These are phyloP conservation scores for Leptogaster cylindrica DNA, from an alignment of 2,888 invertebrate genomes.

Conservation along the genomic window DNA sequence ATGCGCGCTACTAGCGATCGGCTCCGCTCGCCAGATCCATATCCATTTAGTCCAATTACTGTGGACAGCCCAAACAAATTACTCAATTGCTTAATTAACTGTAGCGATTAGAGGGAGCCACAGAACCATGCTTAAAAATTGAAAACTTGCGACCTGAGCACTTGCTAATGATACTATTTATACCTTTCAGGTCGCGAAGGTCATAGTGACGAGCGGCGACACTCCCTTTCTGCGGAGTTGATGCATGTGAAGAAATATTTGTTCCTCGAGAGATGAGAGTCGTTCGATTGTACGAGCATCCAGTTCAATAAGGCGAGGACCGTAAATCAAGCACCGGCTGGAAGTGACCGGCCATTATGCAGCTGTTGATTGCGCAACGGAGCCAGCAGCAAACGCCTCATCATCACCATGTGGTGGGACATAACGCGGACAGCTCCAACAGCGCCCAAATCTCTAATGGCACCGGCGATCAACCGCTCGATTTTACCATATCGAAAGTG, in stretches of 20 bases:
- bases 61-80: conserved; percentile 37
- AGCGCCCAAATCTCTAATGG: not conserved
- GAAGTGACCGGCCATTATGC: conserved; percentile 47
- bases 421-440: not conserved
- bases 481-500: conserved; percentile 51
- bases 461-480: conserved; percentile 48
- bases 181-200: conserved; percentile 42
- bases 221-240: not conserved
- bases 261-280: conserved; percentile 11
- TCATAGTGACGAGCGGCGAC: not conserved
- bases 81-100: conserved; percentile 44
- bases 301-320: conserved; percentile 19
- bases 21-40: conserved; percentile 10
- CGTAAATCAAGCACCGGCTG: conserved; percentile 30
- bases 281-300: not conserved
- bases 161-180: conserved; percentile 39
- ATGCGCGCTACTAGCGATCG: conserved; percentile 16
- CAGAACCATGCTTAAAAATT: not conserved
- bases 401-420: conserved; percentile 39
- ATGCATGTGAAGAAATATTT: not conserved
- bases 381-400: conserved; percentile 47
- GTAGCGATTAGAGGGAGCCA: no score
- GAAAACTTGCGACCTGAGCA: not conserved
- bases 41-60: no score
- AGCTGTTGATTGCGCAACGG: conserved; percentile 49